These are phyloP conservation scores for Cheilosia vernalis DNA, from an alignment of 2,888 invertebrate species.

Conservation along the genomic window DNA sequence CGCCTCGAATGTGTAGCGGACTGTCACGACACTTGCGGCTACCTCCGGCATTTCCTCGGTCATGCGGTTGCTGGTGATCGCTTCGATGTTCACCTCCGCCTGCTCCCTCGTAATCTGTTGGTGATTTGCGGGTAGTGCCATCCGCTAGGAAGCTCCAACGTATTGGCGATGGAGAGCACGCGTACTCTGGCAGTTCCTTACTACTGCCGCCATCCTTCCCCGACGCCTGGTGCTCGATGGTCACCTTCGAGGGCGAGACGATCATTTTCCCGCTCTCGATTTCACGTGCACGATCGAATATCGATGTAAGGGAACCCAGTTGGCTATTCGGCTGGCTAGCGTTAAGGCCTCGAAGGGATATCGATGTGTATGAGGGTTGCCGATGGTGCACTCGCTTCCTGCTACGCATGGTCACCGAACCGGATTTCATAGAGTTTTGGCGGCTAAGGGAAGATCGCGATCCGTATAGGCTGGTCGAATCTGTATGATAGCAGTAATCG, in stretches of 20 bases:
- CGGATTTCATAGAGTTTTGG: conserved; percentile 83
- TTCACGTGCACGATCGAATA: conserved; percentile 81
- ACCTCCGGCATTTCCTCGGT: conserved; percentile 43
- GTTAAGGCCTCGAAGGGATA: conserved; percentile 81
- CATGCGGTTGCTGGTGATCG: conserved; percentile 62
- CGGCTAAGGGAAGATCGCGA: conserved; percentile 82
- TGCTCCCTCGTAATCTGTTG: conserved; percentile 79
- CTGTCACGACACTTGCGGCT: conserved; percentile 80
- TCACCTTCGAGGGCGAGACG: conserved; percentile 79
- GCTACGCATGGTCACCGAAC: conserved; percentile 80
- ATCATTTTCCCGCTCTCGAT: conserved; percentile 77
- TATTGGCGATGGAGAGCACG: conserved; percentile 83
- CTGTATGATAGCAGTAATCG: conserved; percentile 83
- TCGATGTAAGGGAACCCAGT: conserved; percentile 82
- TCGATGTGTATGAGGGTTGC: conserved; percentile 82
- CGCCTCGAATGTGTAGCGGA: conserved; percentile 80
- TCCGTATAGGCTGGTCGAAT: conserved; percentile 83
- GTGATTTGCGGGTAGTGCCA: conserved; percentile 78
- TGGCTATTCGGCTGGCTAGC: conserved; percentile 81
- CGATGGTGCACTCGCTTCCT: conserved; percentile 80
- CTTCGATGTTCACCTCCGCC: conserved; percentile 57
- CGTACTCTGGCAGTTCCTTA: conserved; percentile 82
- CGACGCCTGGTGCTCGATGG: conserved; percentile 80
- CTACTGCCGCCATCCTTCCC: conserved; percentile 80
- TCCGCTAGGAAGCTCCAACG: conserved; percentile 83